A percentile compares a stretch with the other conserved stretches of the same genome.
phyloP scores from a whole-genome alignment of 2,113 vertebrate species.

The Lipophrys pholis region DNA sequence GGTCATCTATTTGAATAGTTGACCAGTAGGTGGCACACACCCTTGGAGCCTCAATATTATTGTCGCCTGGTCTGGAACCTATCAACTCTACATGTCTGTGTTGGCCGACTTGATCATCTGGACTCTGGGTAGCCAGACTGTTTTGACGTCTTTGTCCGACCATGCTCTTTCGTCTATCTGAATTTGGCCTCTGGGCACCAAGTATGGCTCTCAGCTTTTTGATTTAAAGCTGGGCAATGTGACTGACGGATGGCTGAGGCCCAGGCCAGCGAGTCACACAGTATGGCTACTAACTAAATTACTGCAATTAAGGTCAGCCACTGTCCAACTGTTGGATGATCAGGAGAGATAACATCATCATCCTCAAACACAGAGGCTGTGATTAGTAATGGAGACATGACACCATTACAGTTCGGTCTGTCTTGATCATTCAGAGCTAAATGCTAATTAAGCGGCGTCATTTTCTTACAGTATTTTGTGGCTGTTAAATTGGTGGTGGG shows the following conservation, averaged over 20 bases:
- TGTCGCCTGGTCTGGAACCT: not conserved
- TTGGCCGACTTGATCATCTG: conserved; percentile 16
- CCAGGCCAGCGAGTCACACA: conserved; percentile 35
- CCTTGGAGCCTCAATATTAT: not conserved
- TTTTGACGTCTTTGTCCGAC: conserved; percentile 44
- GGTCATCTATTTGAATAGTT: too few relatives aligned
- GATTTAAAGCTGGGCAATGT: conserved; percentile 30
- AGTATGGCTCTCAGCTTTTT: conserved; percentile 7
- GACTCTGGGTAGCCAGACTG: conserved; percentile 6
- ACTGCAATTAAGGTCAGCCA: conserved; percentile 81
- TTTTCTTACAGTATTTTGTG: conserved; percentile 69
- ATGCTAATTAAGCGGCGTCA: conserved; percentile 66
- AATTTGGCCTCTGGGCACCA: conserved; percentile 8
- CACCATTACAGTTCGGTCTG: conserved; percentile 64
- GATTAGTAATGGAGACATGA: conserved; percentile 38
- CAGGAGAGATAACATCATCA: conserved; percentile 76
- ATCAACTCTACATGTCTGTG: not conserved
- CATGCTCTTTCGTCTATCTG: not conserved
- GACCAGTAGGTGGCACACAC: too few relatives aligned
- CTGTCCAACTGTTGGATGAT: conserved; percentile 60
- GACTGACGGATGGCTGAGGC: conserved; percentile 43
- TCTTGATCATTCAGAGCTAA: conserved; percentile 57
- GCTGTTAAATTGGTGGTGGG: conserved; percentile 35
- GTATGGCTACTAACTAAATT: conserved; percentile 70
- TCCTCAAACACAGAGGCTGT: conserved; percentile 1